Percentiles rank a stretch among this genome's conserved stretches.
These are phyloP conservation scores for Synergus japonicus DNA, from an alignment of 2,888 invertebrate species.

Conservation along the genomic window DNA sequence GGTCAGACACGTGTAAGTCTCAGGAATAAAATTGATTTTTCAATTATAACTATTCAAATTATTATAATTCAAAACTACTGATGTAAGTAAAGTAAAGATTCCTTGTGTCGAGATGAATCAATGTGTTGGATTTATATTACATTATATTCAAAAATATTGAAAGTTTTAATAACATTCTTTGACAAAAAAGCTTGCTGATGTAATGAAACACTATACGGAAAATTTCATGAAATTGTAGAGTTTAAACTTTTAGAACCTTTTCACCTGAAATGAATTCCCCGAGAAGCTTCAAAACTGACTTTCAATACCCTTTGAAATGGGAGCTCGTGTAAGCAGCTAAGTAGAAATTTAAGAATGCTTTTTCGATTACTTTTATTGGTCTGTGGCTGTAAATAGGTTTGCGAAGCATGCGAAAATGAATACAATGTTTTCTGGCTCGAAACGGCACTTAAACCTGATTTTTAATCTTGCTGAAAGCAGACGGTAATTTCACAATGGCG, in stretches of 20 bases:
- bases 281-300: slow-evolving; percentile 11
- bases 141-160: background rate
- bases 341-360: slow-evolving; percentile 37
- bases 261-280: background rate
- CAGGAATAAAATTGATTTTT: too few relatives aligned
- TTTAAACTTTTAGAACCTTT: slow-evolving; percentile 4
- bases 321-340: background rate
- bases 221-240: background rate
- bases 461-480: slow-evolving; percentile 73
- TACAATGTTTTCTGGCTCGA: slow-evolving; percentile 55
- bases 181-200: background rate
- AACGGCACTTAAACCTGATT: slow-evolving; percentile 64
- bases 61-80: too few relatives aligned
- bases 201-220: background rate
- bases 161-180: background rate
- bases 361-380: slow-evolving; percentile 42
- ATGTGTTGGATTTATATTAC: background rate
- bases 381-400: slow-evolving; percentile 60
- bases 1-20: too few relatives aligned
- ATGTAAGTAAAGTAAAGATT: too few relatives aligned
- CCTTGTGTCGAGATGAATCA: background rate
- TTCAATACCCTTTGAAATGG: slow-evolving; percentile 16
- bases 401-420: slow-evolving; percentile 62
- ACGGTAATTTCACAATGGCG: slow-evolving; percentile 66
- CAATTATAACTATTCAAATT: too few relatives aligned